phyloP scores from a whole-genome alignment of 2,113 vertebrate species.

The Corydoras maculifer region DNA sequence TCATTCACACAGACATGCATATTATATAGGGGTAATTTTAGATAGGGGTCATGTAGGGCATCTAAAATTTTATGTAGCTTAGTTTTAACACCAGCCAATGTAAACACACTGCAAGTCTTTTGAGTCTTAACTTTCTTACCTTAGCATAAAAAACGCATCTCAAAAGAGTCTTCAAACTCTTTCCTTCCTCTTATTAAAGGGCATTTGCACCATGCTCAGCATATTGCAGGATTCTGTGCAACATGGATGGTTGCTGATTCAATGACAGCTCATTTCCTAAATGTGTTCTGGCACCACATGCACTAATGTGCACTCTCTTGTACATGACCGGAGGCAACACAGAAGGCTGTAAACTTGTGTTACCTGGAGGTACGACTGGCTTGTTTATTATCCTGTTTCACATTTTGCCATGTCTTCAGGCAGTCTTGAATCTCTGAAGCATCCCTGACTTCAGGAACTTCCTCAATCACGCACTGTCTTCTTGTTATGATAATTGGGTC shows the following conservation, averaged over 20 bases:
- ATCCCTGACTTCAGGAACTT: not conserved
- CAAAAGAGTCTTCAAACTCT: too few relatives aligned
- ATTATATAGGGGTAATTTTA: too few relatives aligned
- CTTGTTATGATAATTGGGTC: slow-evolving; percentile 12
- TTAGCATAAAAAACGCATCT: too few relatives aligned
- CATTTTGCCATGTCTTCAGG: not conserved
- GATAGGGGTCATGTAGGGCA: too few relatives aligned
- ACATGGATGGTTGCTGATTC: slow-evolving; percentile 6
- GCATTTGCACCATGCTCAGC: not conserved
- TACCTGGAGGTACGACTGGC: slow-evolving; percentile 10
- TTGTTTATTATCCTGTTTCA: slow-evolving; percentile 1
- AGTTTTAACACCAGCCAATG: too few relatives aligned
- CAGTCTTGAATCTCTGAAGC: not conserved
- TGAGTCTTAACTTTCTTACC: too few relatives aligned
- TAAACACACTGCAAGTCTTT: too few relatives aligned
- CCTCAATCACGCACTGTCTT: slow-evolving; percentile 1
- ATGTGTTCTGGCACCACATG: slow-evolving; percentile 24
- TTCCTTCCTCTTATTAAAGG: not conserved
- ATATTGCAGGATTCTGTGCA: slow-evolving; percentile 15
- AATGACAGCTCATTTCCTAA: slow-evolving; percentile 23
- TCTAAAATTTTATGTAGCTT: too few relatives aligned
- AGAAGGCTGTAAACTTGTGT: not conserved
- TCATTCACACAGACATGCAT: too few relatives aligned
- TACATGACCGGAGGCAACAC: not conserved
- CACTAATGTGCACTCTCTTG: not conserved